These are phyloP conservation scores for Cacoxenus indagator DNA, from an alignment of 2,888 invertebrate genomes.

Conservation along the genomic window DNA sequence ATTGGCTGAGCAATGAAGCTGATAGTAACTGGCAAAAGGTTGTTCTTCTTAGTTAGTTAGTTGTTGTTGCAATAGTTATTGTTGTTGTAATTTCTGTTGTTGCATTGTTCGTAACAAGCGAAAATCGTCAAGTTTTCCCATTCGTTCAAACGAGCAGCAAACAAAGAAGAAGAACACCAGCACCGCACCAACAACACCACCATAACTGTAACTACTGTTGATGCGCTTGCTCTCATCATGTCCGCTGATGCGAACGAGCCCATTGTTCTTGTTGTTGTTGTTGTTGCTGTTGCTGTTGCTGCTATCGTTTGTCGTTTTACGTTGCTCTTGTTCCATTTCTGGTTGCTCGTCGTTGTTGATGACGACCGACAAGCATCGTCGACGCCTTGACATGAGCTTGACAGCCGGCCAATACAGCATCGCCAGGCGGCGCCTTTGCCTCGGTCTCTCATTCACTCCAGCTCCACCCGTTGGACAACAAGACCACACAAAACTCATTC, in stretches of 20 bases:
- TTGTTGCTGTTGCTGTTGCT: neutral
- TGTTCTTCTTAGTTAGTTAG: too few relatives aligned
- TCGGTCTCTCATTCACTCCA: neutral
- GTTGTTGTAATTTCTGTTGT: conserved; percentile 10
- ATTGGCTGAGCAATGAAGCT: neutral
- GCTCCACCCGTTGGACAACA: neutral
- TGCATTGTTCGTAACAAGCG: conserved; percentile 21
- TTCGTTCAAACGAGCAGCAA: conserved; percentile 22
- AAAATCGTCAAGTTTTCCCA: conserved; percentile 25
- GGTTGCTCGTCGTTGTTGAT: neutral
- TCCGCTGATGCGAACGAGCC: conserved; percentile 1
- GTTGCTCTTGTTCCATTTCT: neutral
- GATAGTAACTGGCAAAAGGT: too few relatives aligned
- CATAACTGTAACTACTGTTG: conserved; percentile 10
- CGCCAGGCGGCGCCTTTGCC: neutral
- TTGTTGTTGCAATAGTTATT: neutral
- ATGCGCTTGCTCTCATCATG: conserved; percentile 27
- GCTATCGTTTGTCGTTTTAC: neutral
- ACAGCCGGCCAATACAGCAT: conserved; percentile 15
- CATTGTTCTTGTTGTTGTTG: neutral
- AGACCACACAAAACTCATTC: neutral
- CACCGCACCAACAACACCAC: neutral
- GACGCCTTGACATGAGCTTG: conserved; percentile 26
- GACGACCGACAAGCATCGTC: neutral
- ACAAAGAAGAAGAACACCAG: too few relatives aligned